phyloP scores from a whole-genome alignment of 2,888 invertebrate genomes.

The Athetis lepigone region DNA sequence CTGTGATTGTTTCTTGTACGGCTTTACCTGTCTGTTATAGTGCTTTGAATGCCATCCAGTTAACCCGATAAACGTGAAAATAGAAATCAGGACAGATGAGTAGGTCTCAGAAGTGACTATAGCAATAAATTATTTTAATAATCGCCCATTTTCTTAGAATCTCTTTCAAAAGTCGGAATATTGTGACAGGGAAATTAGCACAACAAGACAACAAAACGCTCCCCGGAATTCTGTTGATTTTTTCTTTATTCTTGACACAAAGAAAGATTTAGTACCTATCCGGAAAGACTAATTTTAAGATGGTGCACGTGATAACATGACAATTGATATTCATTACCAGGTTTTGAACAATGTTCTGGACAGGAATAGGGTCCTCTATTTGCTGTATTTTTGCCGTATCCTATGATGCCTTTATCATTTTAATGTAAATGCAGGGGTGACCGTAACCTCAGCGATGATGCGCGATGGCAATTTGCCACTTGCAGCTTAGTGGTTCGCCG shows the following conservation, averaged over 20 bases:
- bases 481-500: conserved; percentile 66
- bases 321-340: not conserved
- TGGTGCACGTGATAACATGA: not conserved
- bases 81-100: conserved; percentile 50
- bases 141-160: conserved; percentile 38
- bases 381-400: conserved; percentile 12
- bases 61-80: conserved; percentile 32
- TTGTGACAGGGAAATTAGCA: conserved; percentile 40
- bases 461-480: conserved; percentile 72
- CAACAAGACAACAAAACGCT: conserved; percentile 17
- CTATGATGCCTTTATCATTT: conserved; percentile 27
- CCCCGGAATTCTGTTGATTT: conserved; percentile 18
- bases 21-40: conserved; percentile 5
- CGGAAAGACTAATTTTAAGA: not conserved
- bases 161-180: conserved; percentile 31
- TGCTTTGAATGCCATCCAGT: conserved; percentile 17
- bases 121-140: conserved; percentile 51
- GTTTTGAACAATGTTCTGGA: not conserved
- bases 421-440: conserved; percentile 61
- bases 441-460: conserved; percentile 72
- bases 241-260: conserved; percentile 23
- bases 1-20: too few species aligned
- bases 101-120: conserved; percentile 22
- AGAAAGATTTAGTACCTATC: not conserved
- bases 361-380: not conserved